A percentile compares a stretch with the other conserved stretches of the same genome.
phyloP scores from a whole-genome alignment of 92 coral and sea anemone genomes.

The Blastomussa wellsi region DNA sequence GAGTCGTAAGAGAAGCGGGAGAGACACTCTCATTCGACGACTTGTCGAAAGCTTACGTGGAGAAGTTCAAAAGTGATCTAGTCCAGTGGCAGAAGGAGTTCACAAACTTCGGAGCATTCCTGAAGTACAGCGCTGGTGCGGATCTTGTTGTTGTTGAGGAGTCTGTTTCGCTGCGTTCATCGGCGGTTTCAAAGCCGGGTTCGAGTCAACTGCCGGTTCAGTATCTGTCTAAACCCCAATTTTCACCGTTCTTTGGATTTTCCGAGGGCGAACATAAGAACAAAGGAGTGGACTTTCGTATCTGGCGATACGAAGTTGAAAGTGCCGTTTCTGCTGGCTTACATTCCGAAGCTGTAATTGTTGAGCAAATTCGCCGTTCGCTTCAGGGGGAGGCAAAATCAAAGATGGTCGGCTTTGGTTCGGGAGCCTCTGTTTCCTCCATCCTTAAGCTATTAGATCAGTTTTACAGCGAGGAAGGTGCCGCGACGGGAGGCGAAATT shows the following conservation, averaged over 20 bases:
- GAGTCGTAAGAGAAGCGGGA: constrained; percentile 4
- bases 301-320: constrained; percentile 37
- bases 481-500: too few species aligned
- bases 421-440: constrained; percentile 23
- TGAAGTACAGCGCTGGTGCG: constrained; percentile 19
- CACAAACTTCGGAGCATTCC: constrained; percentile 17
- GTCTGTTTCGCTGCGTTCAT: background rate
- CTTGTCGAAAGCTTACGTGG: background rate
- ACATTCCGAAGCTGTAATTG: background rate
- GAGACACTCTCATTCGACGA: constrained; percentile 5
- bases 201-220: too few species aligned
- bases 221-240: constrained; percentile 40
- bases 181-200: background rate
- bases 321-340: constrained; percentile 20
- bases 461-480: too few species aligned
- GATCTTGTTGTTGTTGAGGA: background rate
- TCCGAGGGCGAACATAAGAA: constrained; percentile 18
- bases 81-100: constrained; percentile 7
- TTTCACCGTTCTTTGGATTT: constrained; percentile 43
- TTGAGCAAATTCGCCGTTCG: background rate
- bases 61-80: constrained; percentile 15
- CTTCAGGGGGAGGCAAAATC: constrained; percentile 42
- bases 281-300: constrained; percentile 49
- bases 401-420: constrained; percentile 55
- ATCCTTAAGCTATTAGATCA: background rate